Conservation (phyloP, 53 echinoderm and acorn worm genomes). For the Luidia sarsii region DNA sequence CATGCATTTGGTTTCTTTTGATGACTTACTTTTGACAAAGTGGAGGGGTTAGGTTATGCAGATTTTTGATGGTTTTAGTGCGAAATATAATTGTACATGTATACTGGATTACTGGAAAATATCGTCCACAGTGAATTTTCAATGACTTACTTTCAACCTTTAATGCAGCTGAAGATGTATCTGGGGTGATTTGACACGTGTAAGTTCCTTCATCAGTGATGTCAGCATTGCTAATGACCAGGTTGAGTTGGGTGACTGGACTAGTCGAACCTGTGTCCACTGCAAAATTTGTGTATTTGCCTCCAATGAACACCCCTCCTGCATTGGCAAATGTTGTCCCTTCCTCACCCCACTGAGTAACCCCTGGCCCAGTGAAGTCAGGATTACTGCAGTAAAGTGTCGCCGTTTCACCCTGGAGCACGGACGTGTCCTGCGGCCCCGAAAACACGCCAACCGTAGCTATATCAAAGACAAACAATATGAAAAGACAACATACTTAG, state of each 20-base stretch:
- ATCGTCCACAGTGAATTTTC: no score
- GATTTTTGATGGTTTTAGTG: no score
- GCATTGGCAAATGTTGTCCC: neutral
- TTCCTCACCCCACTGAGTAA: neutral
- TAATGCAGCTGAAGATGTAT: neutral
- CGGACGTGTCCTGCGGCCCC: slow-evolving; percentile 8
- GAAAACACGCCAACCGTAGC: neutral
- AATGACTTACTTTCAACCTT: slow-evolving; percentile 36
- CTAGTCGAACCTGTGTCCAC: neutral
- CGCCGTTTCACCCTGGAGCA: neutral
- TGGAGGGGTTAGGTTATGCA: no score
- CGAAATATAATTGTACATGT: no score
- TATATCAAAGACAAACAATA: neutral
- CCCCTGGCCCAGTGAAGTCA: neutral
- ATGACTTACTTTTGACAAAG: no score
- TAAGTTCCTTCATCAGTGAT: neutral
- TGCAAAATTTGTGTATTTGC: no score
- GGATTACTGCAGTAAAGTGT: neutral
- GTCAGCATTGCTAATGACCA: neutral
- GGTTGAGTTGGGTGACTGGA: neutral
- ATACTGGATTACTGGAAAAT: no score
- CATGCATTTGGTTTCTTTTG: no score
- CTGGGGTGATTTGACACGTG: neutral
- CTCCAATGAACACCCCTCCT: neutral
- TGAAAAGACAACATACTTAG: no score